These are phyloP conservation scores for Phrixothrix hirtus DNA, from an alignment of 2,888 invertebrate genomes.

Conservation along the genomic window DNA sequence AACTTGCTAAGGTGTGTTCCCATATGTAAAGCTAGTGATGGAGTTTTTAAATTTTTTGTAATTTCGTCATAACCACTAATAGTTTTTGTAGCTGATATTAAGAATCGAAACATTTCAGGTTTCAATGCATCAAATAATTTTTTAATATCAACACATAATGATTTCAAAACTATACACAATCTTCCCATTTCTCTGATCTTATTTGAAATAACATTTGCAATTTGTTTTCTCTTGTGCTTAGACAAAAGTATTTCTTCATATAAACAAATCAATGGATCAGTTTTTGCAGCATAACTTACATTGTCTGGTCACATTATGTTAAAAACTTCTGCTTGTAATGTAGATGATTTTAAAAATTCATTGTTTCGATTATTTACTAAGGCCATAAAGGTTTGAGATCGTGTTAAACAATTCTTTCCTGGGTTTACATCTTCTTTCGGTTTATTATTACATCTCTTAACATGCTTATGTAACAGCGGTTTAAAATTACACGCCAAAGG, in stretches of 20 bases:
- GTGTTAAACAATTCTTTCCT: conserved; percentile 6
- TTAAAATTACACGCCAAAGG: background rate
- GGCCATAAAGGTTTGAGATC: conserved; percentile 11
- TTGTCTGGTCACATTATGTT: conserved; percentile 10
- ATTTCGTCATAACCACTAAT: conserved; percentile 26
- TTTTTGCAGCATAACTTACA: conserved; percentile 8
- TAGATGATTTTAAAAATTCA: conserved; percentile 9
- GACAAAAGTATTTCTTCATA: conserved; percentile 11
- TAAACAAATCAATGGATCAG: conserved; percentile 14
- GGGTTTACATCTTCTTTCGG: background rate
- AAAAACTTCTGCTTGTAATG: conserved; percentile 11
- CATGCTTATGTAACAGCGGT: conserved; percentile 4
- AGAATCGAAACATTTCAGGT: conserved; percentile 17
- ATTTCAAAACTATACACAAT: conserved; percentile 4
- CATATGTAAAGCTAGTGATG: conserved; percentile 28
- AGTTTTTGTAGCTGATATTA: conserved; percentile 24
- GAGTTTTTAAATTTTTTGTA: conserved; percentile 23
- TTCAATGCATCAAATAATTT: conserved; percentile 14
- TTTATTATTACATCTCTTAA: conserved; percentile 13
- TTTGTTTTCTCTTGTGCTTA: conserved; percentile 17
- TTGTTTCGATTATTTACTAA: background rate
- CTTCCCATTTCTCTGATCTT: conserved; percentile 17
- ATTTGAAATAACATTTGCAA: conserved; percentile 9
- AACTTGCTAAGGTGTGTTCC: conserved; percentile 20
- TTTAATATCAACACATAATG: background rate